Conservation (phyloP, 2,888 invertebrate genomes). For the Acrobasis consociella region DNA sequence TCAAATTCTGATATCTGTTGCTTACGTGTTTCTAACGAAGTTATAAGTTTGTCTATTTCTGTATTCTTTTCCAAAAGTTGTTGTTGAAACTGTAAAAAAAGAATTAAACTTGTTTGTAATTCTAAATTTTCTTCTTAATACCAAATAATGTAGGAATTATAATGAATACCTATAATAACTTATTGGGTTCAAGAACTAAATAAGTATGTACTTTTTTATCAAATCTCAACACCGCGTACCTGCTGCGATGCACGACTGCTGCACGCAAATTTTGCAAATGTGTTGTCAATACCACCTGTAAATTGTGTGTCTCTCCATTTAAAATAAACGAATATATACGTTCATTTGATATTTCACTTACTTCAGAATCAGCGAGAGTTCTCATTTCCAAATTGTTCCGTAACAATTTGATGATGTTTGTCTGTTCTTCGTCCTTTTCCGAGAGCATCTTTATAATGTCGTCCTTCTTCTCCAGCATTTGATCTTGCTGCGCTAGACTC, state of each 20-base stretch:
- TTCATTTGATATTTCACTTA: slow-evolving; percentile 36
- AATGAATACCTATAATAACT: no score
- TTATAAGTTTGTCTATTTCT: slow-evolving; percentile 59
- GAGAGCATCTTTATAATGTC: slow-evolving; percentile 55
- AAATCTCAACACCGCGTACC: no score
- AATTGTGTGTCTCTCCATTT: neutral
- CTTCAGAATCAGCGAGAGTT: slow-evolving; percentile 56
- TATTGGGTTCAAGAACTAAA: no score
- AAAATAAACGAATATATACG: neutral
- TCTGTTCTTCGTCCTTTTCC: slow-evolving; percentile 66
- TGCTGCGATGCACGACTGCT: no score
- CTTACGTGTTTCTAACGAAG: slow-evolving; percentile 54
- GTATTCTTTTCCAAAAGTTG: slow-evolving; percentile 59
- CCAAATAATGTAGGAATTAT: no score
- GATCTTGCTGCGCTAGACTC: slow-evolving; percentile 47
- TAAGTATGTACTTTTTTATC: no score
- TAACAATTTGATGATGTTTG: slow-evolving; percentile 60
- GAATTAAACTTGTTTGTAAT: neutral
- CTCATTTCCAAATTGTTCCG: slow-evolving; percentile 61
- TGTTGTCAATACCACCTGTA: no score
- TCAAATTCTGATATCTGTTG: slow-evolving; percentile 62
- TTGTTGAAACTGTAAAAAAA: slow-evolving; percentile 50
- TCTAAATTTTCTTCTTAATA: neutral
- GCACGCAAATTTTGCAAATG: no score
- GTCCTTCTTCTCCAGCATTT: slow-evolving; percentile 53